Evolutionary conservation across 2,888 invertebrate genomes (phyloP), one percentile per base, ranked within the genome.

Genomic region (Erpobdella octoculata): DNA sequence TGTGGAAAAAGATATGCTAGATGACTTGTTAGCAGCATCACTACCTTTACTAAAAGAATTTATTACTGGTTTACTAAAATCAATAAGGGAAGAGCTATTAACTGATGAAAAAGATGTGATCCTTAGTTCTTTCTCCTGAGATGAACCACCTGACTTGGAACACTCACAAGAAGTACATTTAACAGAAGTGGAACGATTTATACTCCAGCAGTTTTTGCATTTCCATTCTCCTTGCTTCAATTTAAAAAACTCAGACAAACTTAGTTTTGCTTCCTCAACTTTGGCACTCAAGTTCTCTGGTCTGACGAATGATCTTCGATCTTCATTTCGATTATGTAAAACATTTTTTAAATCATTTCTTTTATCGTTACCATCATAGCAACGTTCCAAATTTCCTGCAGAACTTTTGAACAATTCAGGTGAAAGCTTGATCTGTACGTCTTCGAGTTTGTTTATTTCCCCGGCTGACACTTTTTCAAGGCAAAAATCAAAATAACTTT

Each of bases 141-240:
- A n/a, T n/a, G n/a, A n/a, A n/a, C n/a, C n/a, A n/a, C 81, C 81
- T 18, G 82, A 81, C 70, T 80, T 79, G 1, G 78, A 71, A 2
- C 79, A 77, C 6, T 76, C 71, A 77, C 83, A 83, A 12, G 81
- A 80, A 2, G 76, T 74, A 74, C 83, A 83, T 59, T 77, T 77
- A 25, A 75, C 72, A 12, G 75, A 72, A 36, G 75, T 76, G 2
- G 72, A 75, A 9, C 85, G 81, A 79, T 89, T 89, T 53, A 85
- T 83, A 18, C 89, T 82, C 81, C 87, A 84, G 79, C 90, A 90
- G 28, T 83, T 83, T 0, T 85, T 82, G 80, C 90, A 90, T 76
- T 88, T 87, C 90, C 90, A 90, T 25, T 86, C 86, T 66, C 86
- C 86, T 31, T 82, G 78, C 0, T 84, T 80, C 1, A 85, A 85